phyloP scores from a whole-genome alignment of 2,797 vertebrate genomes.

The Remorina albescens region DNA sequence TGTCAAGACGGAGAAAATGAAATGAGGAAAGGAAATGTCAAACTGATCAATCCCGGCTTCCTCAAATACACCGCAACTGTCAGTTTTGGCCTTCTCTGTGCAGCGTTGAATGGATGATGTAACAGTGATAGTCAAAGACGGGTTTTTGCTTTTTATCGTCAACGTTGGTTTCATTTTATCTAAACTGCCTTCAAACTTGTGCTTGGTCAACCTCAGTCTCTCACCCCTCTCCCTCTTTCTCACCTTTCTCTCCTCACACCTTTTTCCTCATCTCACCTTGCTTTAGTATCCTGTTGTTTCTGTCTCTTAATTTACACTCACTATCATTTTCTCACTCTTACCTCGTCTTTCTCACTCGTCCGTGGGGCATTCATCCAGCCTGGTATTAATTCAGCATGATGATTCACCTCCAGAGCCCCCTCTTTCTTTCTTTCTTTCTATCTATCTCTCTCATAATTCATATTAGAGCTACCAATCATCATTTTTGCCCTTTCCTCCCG shows the following conservation, averaged over 20 bases:
- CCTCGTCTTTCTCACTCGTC: slow-evolving; percentile 5
- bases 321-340: background rate
- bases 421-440: slow-evolving; percentile 4
- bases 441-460: slow-evolving; percentile 3
- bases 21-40: slow-evolving; percentile 26
- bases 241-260: slow-evolving; percentile 19
- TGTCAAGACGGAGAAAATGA: slow-evolving; percentile 10
- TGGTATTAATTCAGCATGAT: slow-evolving; percentile 40
- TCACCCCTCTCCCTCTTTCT: slow-evolving; percentile 3
- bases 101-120: background rate
- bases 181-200: background rate
- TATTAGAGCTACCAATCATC: slow-evolving; percentile 5
- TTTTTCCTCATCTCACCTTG: background rate
- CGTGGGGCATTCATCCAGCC: slow-evolving; percentile 37
- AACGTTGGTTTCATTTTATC: background rate
- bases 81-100: background rate
- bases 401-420: slow-evolving; percentile 24
- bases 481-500: background rate
- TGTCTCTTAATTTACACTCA: background rate
- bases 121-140: background rate
- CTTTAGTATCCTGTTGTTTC: background rate
- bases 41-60: slow-evolving; percentile 16
- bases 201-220: background rate
- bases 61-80: background rate
- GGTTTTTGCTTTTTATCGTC: background rate